Evolutionary conservation across 2,113 vertebrate species (phyloP).

Genomic region (Brachirus orientalis): DNA sequence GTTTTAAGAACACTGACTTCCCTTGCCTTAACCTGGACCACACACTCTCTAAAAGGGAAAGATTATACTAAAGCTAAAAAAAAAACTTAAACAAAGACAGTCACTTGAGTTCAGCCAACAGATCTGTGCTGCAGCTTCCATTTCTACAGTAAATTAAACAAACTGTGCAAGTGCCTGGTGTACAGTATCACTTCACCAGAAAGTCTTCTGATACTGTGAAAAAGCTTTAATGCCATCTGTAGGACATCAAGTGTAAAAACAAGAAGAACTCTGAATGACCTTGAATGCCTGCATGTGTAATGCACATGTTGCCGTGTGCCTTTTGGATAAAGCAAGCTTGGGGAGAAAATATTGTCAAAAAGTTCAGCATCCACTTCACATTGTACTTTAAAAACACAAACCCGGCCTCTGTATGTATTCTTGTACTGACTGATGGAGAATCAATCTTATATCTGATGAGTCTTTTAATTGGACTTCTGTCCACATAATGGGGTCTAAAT

Average conservation of each 20-base stretch:
- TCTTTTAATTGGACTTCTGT: slow-evolving; percentile 68
- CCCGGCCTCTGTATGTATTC: slow-evolving; percentile 37
- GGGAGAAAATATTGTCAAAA: slow-evolving; percentile 30
- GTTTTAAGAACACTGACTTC: background rate
- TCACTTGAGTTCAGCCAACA: slow-evolving; percentile 36
- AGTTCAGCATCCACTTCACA: slow-evolving; percentile 36
- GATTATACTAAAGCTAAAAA: slow-evolving; percentile 1
- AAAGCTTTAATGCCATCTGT: slow-evolving; percentile 72
- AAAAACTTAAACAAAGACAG: slow-evolving; percentile 9
- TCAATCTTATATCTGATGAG: slow-evolving; percentile 53
- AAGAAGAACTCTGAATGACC: slow-evolving; percentile 77
- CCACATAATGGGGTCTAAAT: slow-evolving; percentile 61
- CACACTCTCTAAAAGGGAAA: background rate
- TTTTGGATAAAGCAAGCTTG: slow-evolving; percentile 39
- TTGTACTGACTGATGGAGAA: slow-evolving; percentile 38
- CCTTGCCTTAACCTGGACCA: background rate
- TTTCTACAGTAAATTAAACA: slow-evolving; percentile 55
- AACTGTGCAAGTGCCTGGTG: slow-evolving; percentile 47
- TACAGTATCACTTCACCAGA: slow-evolving; percentile 26
- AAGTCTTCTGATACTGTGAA: slow-evolving; percentile 6
- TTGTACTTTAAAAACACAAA: slow-evolving; percentile 28
- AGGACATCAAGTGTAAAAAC: slow-evolving; percentile 48
- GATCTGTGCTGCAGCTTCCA: slow-evolving; percentile 33
- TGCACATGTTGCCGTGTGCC: slow-evolving; percentile 47
- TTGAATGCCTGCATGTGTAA: slow-evolving; percentile 65